phyloP scores from a whole-genome alignment of 2,888 invertebrate species.

The Leptothorax acervorum region DNA sequence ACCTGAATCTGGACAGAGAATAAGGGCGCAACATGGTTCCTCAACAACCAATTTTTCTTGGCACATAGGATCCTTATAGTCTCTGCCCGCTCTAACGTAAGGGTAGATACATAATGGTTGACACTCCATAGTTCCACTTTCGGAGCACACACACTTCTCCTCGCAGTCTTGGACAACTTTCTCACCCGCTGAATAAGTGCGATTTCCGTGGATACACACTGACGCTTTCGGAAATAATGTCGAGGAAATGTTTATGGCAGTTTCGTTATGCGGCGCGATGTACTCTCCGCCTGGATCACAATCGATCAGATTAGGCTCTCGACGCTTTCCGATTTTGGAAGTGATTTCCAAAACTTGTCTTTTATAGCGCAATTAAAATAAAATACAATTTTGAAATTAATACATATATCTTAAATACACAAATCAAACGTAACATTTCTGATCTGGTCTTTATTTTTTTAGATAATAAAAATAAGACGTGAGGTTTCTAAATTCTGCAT shows the following conservation, averaged over 20 bases:
- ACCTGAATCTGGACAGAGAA: conserved; percentile 90
- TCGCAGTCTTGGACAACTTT: conserved; percentile 91
- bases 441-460: neutral
- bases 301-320: neutral
- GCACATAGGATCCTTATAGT: conserved; percentile 90
- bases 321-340: neutral
- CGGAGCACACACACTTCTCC: conserved; percentile 91
- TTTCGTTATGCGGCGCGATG: conserved; percentile 77
- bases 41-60: conserved; percentile 90
- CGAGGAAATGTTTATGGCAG: conserved; percentile 71
- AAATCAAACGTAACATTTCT: neutral
- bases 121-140: conserved; percentile 90
- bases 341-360: neutral
- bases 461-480: neutral
- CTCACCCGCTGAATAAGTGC: conserved; percentile 88
- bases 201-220: conserved; percentile 77
- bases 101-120: conserved; percentile 90
- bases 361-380: neutral
- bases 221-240: conserved; percentile 62
- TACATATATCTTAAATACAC: neutral
- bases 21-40: conserved; percentile 90
- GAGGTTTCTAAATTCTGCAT: neutral
- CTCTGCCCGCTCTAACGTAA: conserved; percentile 90
- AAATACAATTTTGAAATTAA: neutral
- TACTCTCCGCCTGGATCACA: conserved; percentile 80